phyloP scores from a whole-genome alignment of 2,113 vertebrate genomes.

The Coptodon bakossiorum region DNA sequence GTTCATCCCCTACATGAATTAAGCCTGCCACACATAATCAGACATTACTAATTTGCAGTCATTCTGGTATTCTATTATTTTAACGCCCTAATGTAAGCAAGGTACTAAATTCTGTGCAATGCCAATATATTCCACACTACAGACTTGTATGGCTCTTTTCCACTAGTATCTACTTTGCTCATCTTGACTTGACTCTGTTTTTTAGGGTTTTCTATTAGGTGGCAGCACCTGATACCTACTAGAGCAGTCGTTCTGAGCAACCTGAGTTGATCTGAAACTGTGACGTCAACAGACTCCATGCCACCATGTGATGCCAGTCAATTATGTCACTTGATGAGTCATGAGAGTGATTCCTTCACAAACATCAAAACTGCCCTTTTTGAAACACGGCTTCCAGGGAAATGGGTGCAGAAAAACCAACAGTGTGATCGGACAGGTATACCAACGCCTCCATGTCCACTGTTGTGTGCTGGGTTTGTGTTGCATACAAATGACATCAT shows the following conservation, averaged over 20 bases:
- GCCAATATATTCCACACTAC: background rate
- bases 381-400: background rate
- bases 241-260: background rate
- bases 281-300: background rate
- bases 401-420: background rate
- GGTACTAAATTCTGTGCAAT: background rate
- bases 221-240: background rate
- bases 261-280: background rate
- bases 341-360: background rate
- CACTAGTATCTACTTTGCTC: background rate
- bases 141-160: background rate
- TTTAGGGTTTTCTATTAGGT: background rate
- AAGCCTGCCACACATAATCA: conserved; percentile 74
- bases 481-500: background rate
- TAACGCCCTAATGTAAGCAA: background rate
- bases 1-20: conserved; percentile 83
- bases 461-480: background rate
- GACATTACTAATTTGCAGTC: background rate
- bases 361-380: background rate
- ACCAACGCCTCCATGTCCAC: background rate
- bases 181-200: background rate
- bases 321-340: background rate
- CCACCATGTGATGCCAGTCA: background rate
- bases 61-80: background rate
- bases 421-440: background rate